Evolutionary conservation across 2,797 vertebrate genomes (phyloP), one percentile per base, ranked within the genome.

Genomic region (Iguana delicatissima): DNA sequence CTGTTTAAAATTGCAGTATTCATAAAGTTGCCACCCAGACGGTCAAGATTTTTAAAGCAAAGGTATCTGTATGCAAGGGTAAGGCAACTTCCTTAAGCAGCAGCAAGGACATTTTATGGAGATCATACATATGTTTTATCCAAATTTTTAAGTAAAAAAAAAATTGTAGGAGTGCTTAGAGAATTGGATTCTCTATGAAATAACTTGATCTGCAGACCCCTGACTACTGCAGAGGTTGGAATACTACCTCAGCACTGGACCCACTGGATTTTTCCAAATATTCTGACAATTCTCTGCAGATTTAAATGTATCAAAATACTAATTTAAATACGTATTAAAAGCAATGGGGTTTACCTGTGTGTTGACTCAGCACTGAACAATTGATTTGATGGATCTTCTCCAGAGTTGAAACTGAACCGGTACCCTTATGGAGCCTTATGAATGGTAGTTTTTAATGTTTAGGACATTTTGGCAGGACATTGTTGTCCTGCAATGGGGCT

Each of bases 1-100:
- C 87, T 93, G 93, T 96, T 97, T 97, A 96, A 96, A 96, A 95
- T 93, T 16, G 10, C 95, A 96, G 94, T 95, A 93, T 91, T 86
- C 95, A 83, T 95, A 95, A 94, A 94, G 92, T 93, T 95, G 46
- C 85, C 92, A 90, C 72, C 93, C 88, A 83, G 93, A 93, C 1
- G 69, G 76, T 96, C 89, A 94, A 80, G 62, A 79, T 84, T 95
- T 95, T 86, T 89, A 95, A 96, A 96, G 1, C 73, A 93, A 91
- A 95, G 72, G 94, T 91, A 93, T 94, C 89, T 82, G 80, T 59
- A 92, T 74, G 22, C 80, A 86, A 94, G 90, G 90, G 55, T 64
- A 88, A 90, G n/a, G 7, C 12, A 14, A 74, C 89, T 92, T 79
- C 35, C 64, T 12, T 6, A 73, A 24, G 32, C 67, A 20, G 81